A percentile compares a stretch with the other conserved stretches of the same genome.
Evolutionary conservation across 2,888 invertebrate genomes (phyloP).

Genomic region (Odontomyia ornata): DNA sequence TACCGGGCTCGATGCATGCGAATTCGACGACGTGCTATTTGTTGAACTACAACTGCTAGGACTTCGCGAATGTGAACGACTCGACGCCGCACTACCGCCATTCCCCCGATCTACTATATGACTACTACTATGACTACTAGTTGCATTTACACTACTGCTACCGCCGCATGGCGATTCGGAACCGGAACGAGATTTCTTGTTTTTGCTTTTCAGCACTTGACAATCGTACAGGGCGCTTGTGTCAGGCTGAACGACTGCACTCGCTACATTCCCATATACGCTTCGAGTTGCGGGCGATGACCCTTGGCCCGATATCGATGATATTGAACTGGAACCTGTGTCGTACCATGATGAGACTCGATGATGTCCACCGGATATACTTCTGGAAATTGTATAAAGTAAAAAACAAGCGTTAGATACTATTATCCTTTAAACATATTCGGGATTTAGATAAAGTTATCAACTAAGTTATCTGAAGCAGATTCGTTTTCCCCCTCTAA

Average conservation of each 20-base stretch:
- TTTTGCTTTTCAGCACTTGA: conserved; percentile 59
- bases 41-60: conserved; percentile 65
- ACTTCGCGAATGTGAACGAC: conserved; percentile 67
- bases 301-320: conserved; percentile 44
- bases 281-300: conserved; percentile 57
- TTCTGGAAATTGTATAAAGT: conserved; percentile 50
- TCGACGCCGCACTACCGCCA: conserved; percentile 66
- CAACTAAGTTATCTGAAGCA: too few relatives aligned
- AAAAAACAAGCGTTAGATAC: conserved; percentile 19
- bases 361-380: conserved; percentile 56
- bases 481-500: too few relatives aligned
- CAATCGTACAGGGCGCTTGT: conserved; percentile 53
- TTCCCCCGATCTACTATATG: conserved; percentile 53
- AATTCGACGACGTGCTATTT: conserved; percentile 63
- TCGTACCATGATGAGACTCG: conserved; percentile 65
- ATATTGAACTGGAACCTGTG: conserved; percentile 59
- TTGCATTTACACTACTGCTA: conserved; percentile 59
- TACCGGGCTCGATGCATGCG: conserved; percentile 63
- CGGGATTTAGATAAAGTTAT: too few relatives aligned
- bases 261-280: conserved; percentile 59
- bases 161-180: conserved; percentile 66
- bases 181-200: conserved; percentile 65
- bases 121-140: conserved; percentile 53
- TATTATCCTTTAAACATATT: too few relatives aligned
- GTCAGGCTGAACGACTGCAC: conserved; percentile 56